Base-by-base conservation (phyloP, 2,888 invertebrate genomes). In the Andrena chrysosceles region DNA sequence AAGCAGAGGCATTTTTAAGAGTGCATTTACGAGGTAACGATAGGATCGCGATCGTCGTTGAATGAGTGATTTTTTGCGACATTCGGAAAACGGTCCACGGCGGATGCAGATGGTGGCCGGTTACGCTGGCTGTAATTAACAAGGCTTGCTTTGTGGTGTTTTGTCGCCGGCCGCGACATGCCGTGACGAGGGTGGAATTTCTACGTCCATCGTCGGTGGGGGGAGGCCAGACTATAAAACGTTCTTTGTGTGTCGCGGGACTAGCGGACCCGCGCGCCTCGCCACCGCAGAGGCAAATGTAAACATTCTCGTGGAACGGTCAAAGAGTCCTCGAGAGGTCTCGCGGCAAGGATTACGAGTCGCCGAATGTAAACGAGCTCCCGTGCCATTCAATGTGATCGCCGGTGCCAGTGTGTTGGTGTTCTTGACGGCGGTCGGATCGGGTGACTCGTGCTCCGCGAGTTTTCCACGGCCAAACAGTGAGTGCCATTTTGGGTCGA, bases 61-160 rank as follows among this genome's bases (percentile, higher is more conserved):
- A 79, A 87, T 73, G 82, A 79, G 54, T 33, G 48, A 62, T 16
- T 72, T 78, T 74, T 69, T 76, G 64, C 60, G 54, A 62, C 64
- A 83, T 89, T 84, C 84, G 81, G 80, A 83, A 89, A 88, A 85
- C 80, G 76, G 62, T 60, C 8, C 56, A 26, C 60, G 83, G 73
- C 87, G 89, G 87, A 86, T 86, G 87, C 87, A 90, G 81, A 88
- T 89, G 90, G 75, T 78, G 56, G 84, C 67, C 81, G 89, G 91
- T 90, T 85, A 90, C 89, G 91, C 87, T 86, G 86, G 84, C 81
- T 90, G 90, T 87, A 90, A 93, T 93, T 91, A 93, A 93, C 93
- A 93, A 93, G 91, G 92, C 90, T 68, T 84, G 71, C 93, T 91
- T 93, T 93, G 93, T 93, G 84, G 86, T 88, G 91, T 91, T 93